Percentiles rank a stretch among this genome's conserved stretches.
phyloP scores from a whole-genome alignment of 2,888 invertebrate genomes.

The Epistrophe eligans region DNA sequence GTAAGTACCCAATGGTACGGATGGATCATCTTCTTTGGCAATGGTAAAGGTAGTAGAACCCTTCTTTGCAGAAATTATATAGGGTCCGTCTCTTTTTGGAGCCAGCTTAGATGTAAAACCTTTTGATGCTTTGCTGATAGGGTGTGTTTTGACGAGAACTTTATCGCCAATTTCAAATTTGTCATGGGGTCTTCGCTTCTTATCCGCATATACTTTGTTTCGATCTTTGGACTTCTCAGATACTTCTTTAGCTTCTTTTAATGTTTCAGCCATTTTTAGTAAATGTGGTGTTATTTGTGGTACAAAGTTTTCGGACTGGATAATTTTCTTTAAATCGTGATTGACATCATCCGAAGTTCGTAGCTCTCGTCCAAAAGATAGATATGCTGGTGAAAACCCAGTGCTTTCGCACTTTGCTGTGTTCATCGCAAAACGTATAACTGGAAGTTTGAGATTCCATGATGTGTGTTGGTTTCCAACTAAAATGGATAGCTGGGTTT shows the following conservation, averaged over 20 bases:
- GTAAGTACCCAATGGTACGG: background rate
- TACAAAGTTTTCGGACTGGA: background rate
- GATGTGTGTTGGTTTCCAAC: background rate
- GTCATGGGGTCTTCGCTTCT: background rate
- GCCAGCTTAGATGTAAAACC: background rate
- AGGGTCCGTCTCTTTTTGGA: background rate
- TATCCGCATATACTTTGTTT: background rate
- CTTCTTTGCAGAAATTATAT: no score
- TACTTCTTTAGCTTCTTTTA: background rate
- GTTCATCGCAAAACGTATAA: background rate
- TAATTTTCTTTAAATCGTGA: background rate
- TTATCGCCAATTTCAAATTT: background rate
- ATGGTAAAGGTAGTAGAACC: no score
- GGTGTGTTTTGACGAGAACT: background rate
- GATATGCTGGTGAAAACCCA: background rate
- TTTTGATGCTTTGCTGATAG: background rate
- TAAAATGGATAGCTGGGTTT: background rate
- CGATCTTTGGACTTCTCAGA: background rate
- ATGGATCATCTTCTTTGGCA: background rate
- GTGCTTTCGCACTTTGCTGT: background rate
- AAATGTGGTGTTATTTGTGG: background rate
- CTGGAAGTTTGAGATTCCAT: background rate
- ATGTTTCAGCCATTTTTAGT: background rate
- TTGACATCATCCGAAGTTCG: background rate
- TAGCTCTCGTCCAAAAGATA: background rate